Base-by-base conservation (phyloP, 2,888 invertebrate species). In the Phalangium opilio region DNA sequence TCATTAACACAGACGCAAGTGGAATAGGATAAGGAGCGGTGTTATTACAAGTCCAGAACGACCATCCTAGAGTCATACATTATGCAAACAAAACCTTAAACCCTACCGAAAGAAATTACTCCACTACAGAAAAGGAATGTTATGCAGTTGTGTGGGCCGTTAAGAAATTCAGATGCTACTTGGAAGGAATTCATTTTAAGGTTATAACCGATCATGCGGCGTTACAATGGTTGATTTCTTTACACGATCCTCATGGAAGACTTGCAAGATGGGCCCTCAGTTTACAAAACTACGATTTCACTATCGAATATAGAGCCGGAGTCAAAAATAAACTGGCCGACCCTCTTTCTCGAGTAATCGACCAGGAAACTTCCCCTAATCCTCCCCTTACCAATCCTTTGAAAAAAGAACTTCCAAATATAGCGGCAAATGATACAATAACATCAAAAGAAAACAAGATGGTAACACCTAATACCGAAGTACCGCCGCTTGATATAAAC, bases 151-250 rank as follows among this genome's bases (percentile, higher is more conserved):
- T 67, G 3, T 67, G 58, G 58, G 63, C 64, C 3, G 51, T 66
- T 1, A 44, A 59, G 12, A 66, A 67, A 48, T 69, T 66, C 48
- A 48, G 64, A 18, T 62, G 62, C 0, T 71, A 66, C 49, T 51
- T 71, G 0, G 64, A 66, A 44, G 62, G 64, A 1, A 33, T 58
- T 4, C 41, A 55, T 1, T 64, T 68, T 17, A 52, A 52, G 1
- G 56, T 70, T 0, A 50, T 61, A 3, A 68, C 67, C 0, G 71
- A 71, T 49, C 71, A 70, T 47, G 63, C 67, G 48, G 65, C 70
- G 0, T 56, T 73, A 32, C 64, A 66, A 60, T 72, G 68, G 66
- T 51, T 72, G 5, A 52, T 66, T 50, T 54, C 58, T 0, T 34
- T 68, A 4, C 66, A 67, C 49, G 59, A 67, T 8, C 64, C 64